Percentiles rank a stretch among this genome's conserved stretches.
Conservation (phyloP, 2,888 invertebrate genomes). For the Allygus modestus region DNA sequence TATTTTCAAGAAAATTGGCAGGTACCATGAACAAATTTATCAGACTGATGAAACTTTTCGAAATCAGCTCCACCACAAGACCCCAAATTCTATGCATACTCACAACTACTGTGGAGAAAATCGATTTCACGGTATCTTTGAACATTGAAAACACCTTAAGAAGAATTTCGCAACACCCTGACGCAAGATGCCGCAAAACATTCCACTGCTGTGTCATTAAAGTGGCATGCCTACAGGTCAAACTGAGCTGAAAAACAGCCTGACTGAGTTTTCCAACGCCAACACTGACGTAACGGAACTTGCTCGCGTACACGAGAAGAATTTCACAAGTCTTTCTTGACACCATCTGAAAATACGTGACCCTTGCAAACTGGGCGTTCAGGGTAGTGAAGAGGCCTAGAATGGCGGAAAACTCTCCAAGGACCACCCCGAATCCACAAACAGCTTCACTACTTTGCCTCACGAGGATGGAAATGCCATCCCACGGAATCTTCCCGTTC, state of each 20-base stretch:
- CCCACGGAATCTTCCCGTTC: conserved; percentile 12
- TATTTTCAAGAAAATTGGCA: background rate
- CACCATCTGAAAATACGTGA: conserved; percentile 33
- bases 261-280: conserved; percentile 35
- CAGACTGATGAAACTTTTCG: background rate
- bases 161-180: background rate
- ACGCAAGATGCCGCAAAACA: background rate
- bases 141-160: background rate
- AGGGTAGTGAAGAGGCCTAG: conserved; percentile 40
- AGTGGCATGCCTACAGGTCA: conserved; percentile 39
- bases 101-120: background rate
- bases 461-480: background rate
- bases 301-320: conserved; percentile 5
- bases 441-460: conserved; percentile 34
- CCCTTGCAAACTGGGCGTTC: conserved; percentile 42
- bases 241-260: conserved; percentile 41
- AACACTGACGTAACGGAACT: conserved; percentile 11
- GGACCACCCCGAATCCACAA: conserved; percentile 18
- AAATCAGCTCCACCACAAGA: background rate
- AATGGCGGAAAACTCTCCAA: conserved; percentile 39
- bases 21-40: background rate
- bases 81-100: background rate
- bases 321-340: conserved; percentile 17
- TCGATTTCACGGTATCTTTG: background rate
- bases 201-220: conserved; percentile 22